phyloP scores from a whole-genome alignment of 2,113 vertebrate genomes.

The Bambusicola thoracicus region DNA sequence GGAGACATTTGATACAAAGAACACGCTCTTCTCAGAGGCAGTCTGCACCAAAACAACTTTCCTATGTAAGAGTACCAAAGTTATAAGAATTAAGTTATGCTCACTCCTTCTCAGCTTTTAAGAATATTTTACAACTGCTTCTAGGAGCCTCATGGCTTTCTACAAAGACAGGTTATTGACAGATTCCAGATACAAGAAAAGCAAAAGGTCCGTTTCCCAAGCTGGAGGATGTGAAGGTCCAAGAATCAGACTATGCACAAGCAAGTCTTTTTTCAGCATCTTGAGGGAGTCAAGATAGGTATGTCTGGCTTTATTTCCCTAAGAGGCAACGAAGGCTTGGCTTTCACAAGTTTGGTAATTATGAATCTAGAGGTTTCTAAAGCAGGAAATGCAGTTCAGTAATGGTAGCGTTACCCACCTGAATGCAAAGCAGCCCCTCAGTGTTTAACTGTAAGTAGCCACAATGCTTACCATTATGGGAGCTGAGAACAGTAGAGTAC shows the following conservation, averaged over 20 bases:
- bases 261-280: neutral
- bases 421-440: neutral
- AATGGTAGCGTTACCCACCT: neutral
- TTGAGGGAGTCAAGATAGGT: neutral
- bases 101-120: neutral
- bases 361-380: neutral
- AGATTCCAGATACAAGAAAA: neutral
- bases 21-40: neutral
- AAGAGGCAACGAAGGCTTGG: neutral
- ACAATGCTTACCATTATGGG: neutral
- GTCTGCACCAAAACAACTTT: neutral
- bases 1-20: neutral
- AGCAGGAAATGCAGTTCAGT: neutral
- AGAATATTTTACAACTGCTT: neutral
- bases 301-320: neutral
- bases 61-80: neutral
- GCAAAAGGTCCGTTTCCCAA: neutral
- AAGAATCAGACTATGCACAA: neutral
- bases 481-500: neutral
- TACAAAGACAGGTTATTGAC: neutral
- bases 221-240: neutral
- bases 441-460: neutral
- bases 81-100: neutral
- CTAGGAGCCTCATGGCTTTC: neutral
- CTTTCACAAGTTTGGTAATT: neutral